These are phyloP conservation scores for Poecilus cupreus DNA, from an alignment of 2,888 invertebrate genomes.

Conservation along the genomic window DNA sequence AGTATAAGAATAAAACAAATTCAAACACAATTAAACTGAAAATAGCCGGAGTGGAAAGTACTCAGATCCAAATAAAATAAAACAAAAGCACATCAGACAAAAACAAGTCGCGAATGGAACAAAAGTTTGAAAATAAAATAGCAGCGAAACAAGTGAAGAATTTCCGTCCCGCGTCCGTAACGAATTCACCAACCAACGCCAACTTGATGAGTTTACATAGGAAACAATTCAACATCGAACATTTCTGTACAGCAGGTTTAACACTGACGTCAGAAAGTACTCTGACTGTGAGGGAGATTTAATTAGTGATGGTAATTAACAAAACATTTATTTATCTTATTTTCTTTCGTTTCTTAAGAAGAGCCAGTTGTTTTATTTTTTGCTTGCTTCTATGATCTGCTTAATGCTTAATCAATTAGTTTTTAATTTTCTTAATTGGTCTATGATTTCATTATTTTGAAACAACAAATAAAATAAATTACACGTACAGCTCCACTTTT, in stretches of 20 bases:
- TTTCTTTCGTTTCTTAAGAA: neutral
- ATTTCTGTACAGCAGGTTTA: neutral
- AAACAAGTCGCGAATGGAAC: neutral
- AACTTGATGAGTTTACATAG: neutral
- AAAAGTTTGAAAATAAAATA: neutral
- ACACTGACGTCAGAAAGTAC: neutral
- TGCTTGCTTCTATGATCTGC: neutral
- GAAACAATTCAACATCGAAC: neutral
- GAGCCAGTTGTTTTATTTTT: neutral
- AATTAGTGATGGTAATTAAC: conserved; percentile 12
- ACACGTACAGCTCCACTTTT: too few relatives aligned
- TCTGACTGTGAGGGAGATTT: neutral
- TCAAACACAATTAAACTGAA: neutral
- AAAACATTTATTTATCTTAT: conserved; percentile 7
- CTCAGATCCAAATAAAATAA: conserved; percentile 5
- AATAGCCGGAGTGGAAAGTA: neutral
- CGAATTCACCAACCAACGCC: neutral
- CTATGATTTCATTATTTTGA: neutral
- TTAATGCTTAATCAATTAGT: neutral
- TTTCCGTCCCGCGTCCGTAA: neutral
- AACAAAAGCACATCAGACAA: conserved; percentile 13
- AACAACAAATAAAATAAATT: neutral
- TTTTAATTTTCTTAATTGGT: neutral
- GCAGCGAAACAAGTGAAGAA: neutral
- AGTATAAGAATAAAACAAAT: too few relatives aligned